phyloP scores from a whole-genome alignment of 1,140 invertebrate species.

The Drosophila pruinosa region DNA sequence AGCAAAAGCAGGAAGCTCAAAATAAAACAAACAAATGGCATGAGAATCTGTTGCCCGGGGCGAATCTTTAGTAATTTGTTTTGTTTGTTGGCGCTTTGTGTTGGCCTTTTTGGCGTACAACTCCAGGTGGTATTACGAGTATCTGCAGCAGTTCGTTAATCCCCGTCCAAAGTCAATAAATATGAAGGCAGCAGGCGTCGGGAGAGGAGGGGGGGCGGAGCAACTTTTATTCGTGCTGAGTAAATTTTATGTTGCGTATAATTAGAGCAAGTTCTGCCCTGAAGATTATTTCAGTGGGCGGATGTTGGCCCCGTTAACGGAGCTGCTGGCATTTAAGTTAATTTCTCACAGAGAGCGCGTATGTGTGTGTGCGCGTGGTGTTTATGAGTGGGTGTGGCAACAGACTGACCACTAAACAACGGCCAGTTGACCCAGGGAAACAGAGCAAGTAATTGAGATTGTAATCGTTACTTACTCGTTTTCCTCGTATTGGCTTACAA shows the following conservation, averaged over 20 bases:
- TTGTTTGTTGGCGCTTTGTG: background rate
- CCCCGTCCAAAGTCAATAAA: conserved; percentile 22
- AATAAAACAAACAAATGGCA: background rate
- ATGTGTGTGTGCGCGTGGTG: conserved; percentile 27
- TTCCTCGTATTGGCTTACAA: conserved; percentile 57
- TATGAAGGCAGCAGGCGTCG: background rate
- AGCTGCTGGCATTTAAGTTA: conserved; percentile 59
- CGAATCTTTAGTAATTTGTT: conserved; percentile 20
- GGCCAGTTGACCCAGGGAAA: conserved; percentile 13
- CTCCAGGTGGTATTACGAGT: conserved; percentile 10
- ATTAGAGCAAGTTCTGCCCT: conserved; percentile 71
- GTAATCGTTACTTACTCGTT: conserved; percentile 71
- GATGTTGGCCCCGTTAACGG: background rate
- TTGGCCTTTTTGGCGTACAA: background rate
- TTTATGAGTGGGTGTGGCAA: conserved; percentile 48
- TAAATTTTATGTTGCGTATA: conserved; percentile 80
- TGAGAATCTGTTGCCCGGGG: background rate
- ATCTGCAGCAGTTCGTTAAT: conserved; percentile 28
- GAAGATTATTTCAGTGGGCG: conserved; percentile 62
- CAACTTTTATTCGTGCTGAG: conserved; percentile 55
- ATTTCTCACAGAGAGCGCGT: conserved; percentile 41
- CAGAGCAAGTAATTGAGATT: conserved; percentile 74
- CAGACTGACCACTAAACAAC: conserved; percentile 11
- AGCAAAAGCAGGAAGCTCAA: background rate
- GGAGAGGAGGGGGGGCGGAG: background rate